Evolutionary conservation across 2,797 vertebrate species (phyloP).

Genomic region (Artibeus jamaicensis): DNA sequence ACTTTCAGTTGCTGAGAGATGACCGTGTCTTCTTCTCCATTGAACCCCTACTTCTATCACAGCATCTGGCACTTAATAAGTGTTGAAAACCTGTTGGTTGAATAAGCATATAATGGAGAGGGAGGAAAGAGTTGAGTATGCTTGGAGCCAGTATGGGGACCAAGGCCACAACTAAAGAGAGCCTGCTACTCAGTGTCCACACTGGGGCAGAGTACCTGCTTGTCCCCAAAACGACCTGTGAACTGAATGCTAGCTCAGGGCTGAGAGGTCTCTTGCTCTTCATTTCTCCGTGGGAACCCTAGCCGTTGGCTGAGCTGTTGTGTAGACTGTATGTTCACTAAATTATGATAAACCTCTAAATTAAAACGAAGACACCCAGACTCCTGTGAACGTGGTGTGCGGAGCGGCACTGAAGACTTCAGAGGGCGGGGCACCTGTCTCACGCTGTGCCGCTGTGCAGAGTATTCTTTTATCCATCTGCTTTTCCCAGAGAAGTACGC

Average conservation of each 20-base stretch:
- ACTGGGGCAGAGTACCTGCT: background rate
- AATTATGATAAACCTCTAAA: background rate
- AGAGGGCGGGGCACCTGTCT: background rate
- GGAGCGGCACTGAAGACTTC: background rate
- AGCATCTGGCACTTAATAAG: background rate
- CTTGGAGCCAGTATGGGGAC: background rate
- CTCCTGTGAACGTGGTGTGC: background rate
- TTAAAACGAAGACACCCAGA: background rate
- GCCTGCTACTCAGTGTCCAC: background rate
- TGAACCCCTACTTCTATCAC: background rate
- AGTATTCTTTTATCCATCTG: background rate
- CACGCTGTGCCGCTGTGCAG: background rate
- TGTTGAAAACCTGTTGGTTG: background rate
- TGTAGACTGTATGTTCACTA: background rate
- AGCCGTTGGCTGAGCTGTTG: background rate
- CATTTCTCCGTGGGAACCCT: background rate
- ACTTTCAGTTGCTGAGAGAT: background rate
- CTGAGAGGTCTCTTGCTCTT: background rate
- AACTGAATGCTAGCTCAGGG: background rate
- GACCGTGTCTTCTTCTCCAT: background rate
- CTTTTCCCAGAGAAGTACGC: background rate
- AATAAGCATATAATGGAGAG: background rate
- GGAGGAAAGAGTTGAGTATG: background rate
- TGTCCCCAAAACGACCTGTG: background rate
- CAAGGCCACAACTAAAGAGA: background rate